phyloP scores from a whole-genome alignment of 2,113 vertebrate species.

The Chaenogobius annularis region DNA sequence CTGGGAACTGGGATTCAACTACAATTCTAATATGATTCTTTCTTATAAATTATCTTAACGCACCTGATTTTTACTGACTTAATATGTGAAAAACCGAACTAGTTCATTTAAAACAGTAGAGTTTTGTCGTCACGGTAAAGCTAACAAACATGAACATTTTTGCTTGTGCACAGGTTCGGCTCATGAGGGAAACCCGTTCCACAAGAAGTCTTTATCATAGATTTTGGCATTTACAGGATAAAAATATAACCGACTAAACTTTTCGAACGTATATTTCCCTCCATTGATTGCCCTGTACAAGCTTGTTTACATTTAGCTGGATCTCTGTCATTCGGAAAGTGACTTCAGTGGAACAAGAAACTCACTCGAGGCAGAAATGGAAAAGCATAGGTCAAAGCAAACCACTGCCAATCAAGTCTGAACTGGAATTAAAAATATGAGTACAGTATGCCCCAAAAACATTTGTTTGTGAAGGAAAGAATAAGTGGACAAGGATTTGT shows the following conservation, averaged over 20 bases:
- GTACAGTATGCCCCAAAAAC: not conserved
- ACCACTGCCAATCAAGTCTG: conserved; percentile 44
- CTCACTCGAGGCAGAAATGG: conserved; percentile 40
- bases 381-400: conserved; percentile 39
- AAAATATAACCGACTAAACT: not conserved
- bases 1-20: no score
- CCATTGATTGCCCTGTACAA: conserved; percentile 17
- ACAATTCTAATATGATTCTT: no score
- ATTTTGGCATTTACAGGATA: not conserved
- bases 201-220: not conserved
- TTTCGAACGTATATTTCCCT: conserved; percentile 12
- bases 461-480: conserved; percentile 15
- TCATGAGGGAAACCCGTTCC: not conserved
- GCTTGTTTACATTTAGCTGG: conserved; percentile 42
- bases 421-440: conserved; percentile 42
- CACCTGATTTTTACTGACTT: no score
- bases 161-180: not conserved
- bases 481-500: conserved; percentile 48
- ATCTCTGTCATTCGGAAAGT: conserved; percentile 40
- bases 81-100: no score
- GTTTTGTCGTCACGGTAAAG: no score
- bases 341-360: conserved; percentile 56
- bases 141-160: no score
- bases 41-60: no score
- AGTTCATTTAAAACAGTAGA: no score